Evolutionary conservation across 2,113 vertebrate genomes (phyloP).

Genomic region (Corvus hawaiiensis): DNA sequence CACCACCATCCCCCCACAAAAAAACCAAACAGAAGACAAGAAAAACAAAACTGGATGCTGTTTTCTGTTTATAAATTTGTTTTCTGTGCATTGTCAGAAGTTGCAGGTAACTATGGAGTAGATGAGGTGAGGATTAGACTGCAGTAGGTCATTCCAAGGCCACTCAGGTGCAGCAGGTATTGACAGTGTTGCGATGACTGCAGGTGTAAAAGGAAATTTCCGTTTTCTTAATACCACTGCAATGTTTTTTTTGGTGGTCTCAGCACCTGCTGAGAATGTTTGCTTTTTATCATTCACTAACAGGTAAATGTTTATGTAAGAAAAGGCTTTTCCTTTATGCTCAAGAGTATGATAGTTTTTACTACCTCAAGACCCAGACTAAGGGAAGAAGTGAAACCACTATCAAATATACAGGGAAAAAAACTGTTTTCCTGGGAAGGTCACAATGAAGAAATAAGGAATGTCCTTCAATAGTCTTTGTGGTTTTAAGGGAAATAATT

Average conservation of each 20-base stretch:
- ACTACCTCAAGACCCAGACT: neutral
- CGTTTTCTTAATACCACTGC: neutral
- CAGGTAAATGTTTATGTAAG: neutral
- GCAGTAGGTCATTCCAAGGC: neutral
- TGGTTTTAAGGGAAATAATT: neutral
- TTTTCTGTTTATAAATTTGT: neutral
- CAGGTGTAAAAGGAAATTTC: neutral
- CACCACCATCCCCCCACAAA: accelerated
- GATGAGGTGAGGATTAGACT: neutral
- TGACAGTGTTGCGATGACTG: neutral
- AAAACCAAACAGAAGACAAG: neutral
- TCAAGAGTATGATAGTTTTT: neutral
- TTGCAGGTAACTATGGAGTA: neutral
- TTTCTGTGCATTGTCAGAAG: neutral
- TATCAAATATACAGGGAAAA: neutral
- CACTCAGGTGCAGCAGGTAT: neutral
- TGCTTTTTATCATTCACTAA: neutral
- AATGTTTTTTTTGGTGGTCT: neutral
- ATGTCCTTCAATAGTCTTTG: neutral
- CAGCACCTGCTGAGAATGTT: neutral
- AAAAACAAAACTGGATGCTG: neutral
- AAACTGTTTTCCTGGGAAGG: neutral
- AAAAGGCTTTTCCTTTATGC: neutral
- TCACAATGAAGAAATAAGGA: neutral
- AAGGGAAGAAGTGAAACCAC: neutral